Percentiles rank a stretch among this genome's conserved stretches.
Evolutionary conservation across 1,140 invertebrate species (phyloP).

Genomic region (Palaemon carinicauda): DNA sequence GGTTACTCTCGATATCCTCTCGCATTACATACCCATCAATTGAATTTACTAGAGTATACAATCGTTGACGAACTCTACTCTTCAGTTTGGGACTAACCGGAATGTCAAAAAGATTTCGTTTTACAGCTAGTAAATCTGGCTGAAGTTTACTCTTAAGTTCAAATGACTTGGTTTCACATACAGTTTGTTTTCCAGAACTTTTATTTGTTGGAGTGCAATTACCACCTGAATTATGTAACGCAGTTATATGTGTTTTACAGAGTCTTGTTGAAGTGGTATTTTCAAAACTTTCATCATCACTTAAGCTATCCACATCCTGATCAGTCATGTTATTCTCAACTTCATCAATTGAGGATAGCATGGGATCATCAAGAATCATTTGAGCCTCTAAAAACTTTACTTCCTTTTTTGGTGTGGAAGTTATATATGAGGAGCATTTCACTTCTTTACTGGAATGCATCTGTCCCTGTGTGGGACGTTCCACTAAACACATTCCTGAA

Average conservation of each 20-base stretch:
- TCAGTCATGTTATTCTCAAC: background rate
- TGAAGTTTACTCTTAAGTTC: background rate
- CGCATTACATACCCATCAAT: conserved; percentile 31
- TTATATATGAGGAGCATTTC: background rate
- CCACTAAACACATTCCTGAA: background rate
- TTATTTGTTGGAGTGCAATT: background rate
- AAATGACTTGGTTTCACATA: background rate
- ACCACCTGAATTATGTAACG: background rate
- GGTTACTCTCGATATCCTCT: background rate
- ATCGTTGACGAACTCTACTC: conserved; percentile 37
- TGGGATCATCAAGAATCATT: conserved; percentile 37
- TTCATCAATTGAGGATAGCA: conserved; percentile 38
- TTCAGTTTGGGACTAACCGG: conserved; percentile 45
- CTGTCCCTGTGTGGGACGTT: background rate
- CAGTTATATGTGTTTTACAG: conserved; percentile 13
- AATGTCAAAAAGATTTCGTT: conserved; percentile 41
- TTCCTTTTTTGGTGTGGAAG: conserved; percentile 41
- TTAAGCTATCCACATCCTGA: background rate
- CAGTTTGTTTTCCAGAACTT: background rate
- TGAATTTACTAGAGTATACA: conserved; percentile 44
- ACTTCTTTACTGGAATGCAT: background rate
- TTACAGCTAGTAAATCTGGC: background rate
- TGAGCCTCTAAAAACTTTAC: conserved; percentile 9
- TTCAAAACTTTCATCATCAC: conserved; percentile 22
- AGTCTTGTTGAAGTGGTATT: background rate